Base-by-base conservation (phyloP, 2,888 invertebrate species). In the Lobophora halterata region DNA sequence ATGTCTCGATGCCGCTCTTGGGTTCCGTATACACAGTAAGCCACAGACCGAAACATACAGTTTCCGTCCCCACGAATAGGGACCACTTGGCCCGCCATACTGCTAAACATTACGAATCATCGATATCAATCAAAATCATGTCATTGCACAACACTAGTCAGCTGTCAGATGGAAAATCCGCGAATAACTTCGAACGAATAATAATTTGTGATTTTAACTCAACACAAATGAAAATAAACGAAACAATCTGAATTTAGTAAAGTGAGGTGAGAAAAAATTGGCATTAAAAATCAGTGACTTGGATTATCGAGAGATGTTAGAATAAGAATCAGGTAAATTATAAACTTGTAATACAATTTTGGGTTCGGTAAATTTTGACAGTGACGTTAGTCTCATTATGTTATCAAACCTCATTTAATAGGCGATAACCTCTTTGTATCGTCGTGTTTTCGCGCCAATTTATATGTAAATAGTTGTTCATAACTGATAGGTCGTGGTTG, bases 61-160 rank as follows among this genome's bases (percentile, higher is more conserved):
- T 85, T 85, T 1, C 83, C 85, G 40, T 85, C 83, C 1, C 83
- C 85, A 2, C 69, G 59, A 18, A 85, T 85, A 6, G 80, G 52
- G 39, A 85, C 53, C 5, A 82, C 43, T 16, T 70, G 70, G 9
- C 69, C 63, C 10, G 78, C 44, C 79, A 82, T 77, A 14, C 53
- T 18, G 9, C 16, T 49, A 3, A 6, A 9, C 11, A 25, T 29
- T 35, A 28, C 37, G 26, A 46, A 46, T 44, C 28, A 43, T 40
- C 48, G 54, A 40, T 58, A 46, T 55, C 55, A 52, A 47, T 33
- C n/a, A n/a, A 43, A 32, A 7, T 42, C 20, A 31, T n/a, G 25
- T 32, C 36, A 41, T 48, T 24, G 20, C 31, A 8, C 46, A 44
- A 19, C 46, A 42, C 49, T 52, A 37, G 20, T 23, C 16, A 23